Evolutionary conservation across 1,140 invertebrate genomes (phyloP), one percentile per base, ranked within the genome.

Genomic region (Protaetia brevitarsis): DNA sequence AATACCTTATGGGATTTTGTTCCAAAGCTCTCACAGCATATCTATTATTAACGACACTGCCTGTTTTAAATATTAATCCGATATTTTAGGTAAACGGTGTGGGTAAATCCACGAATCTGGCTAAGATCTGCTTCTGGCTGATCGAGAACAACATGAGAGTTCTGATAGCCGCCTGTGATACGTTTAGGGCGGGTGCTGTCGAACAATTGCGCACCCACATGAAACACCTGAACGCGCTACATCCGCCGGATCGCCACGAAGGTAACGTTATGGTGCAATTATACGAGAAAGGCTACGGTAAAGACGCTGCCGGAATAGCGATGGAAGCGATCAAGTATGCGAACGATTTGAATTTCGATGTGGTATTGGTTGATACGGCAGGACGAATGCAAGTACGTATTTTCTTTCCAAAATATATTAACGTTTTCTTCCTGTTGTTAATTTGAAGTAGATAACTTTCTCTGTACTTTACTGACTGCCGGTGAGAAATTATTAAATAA

Each of bases 71-170:
- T n/a, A 23, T 8, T n/a, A 41, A 59, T 66, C n/a, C n/a, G 31
- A 34, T 7, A 60, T 71, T 72, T 3, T 68, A 84, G 83, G 83
- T 85, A 0, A 99, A 99, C 80, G 98, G 98, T 37, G 98, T 99
- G 2, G 98, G 98, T 56, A 99, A 99, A 77, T 99, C 96, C 0
- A 99, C 98, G 1, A 99, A 99, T 83, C 82, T 99, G 31, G 97
- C 98, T 1, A 99, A 99, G 87, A 98, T 99, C 64, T 96, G 95
- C 76, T 99, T 99, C 79, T 99, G 98, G 98, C 82, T 99, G 58
- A 96, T 99, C 70, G 97, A 99, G 82, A 99, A 99, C 79, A 91
- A 95, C 72, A 88, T 98, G 72, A 87, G 92, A 37, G 97, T 99
- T 11, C 79, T 99, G 71, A 98, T 99, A 67, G 97, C 97, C 11